These are phyloP conservation scores for Polydrusus pterygomalis DNA, from an alignment of 2,888 invertebrate species.

Conservation along the genomic window DNA sequence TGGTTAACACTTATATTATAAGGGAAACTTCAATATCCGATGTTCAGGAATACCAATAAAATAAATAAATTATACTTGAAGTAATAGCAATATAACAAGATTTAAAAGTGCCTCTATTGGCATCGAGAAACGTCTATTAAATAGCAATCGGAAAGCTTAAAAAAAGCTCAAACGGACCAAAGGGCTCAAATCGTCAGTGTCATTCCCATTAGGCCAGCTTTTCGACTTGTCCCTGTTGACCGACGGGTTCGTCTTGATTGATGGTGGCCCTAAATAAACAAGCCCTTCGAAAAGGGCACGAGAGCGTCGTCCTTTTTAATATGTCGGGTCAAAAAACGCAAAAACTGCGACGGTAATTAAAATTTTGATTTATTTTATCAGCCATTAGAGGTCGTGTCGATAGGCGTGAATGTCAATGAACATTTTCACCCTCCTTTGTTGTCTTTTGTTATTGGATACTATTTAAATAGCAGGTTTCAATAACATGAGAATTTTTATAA, in stretches of 20 bases:
- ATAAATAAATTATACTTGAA: no score
- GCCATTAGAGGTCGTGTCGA: conserved; percentile 26
- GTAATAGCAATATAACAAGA: no score
- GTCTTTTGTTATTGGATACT: conserved; percentile 12
- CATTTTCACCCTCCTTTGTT: conserved; percentile 20
- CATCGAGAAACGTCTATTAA: conserved; percentile 10
- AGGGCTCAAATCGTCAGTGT: conserved; percentile 26
- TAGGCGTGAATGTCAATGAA: conserved; percentile 20
- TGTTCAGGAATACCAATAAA: no score
- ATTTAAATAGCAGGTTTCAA: not conserved
- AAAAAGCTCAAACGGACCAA: conserved; percentile 22
- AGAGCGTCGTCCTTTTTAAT: conserved; percentile 33
- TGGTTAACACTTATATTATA: no score
- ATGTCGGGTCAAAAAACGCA: conserved; percentile 20
- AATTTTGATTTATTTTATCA: conserved; percentile 32
- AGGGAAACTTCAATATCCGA: no score
- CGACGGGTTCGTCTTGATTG: conserved; percentile 33
- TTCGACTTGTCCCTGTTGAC: conserved; percentile 28
- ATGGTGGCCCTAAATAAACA: conserved; percentile 41
- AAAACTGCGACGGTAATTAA: conserved; percentile 27
- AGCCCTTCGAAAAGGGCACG: conserved; percentile 16
- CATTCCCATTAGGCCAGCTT: conserved; percentile 18
- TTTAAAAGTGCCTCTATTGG: not conserved
- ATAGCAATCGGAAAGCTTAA: conserved; percentile 11
- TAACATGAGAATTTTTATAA: not conserved